Evolutionary conservation across 2,888 invertebrate genomes (phyloP), one percentile per base, ranked within the genome.

Genomic region (Pseudococcus jackbeardsleyi): DNA sequence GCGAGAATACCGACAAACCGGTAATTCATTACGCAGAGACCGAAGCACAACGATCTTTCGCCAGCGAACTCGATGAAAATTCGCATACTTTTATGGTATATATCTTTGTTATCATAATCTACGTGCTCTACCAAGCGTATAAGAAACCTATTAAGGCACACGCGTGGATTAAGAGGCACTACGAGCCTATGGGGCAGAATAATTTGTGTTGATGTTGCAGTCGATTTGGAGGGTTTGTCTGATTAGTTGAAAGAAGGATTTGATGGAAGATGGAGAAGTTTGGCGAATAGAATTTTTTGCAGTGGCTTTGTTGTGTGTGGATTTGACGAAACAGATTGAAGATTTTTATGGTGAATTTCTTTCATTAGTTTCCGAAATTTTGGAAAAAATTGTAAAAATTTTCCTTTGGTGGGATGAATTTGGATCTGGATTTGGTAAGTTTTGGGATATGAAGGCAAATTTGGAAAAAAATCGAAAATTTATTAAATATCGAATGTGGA

Each of bases 1-100:
- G 72, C 72, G 72, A 72, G 72, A 72, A 72, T 15, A 19, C 26
- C 72, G 33, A 33, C 72, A 72, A 72, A 72, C 72, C 72, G 72
- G 72, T 72, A 72, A 72, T 72, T 72, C 72, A 72, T 72, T 64
- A 64, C 9, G 9, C 11, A 9, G 59, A n/a, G n/a, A 59, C 22
- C 64, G 22, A 64, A 64, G 64, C 54, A 11, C 22, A 9, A 9
- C 22, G 64, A 64, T 64, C 64, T 64, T 64, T 19, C 64, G n/a
- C n/a, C 22, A 11, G 22, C 9, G 7, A 9, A 64, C 64, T 64
- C 22, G 64, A 64, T 64, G 64, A 22, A 64, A 64, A 64, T 64
- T 64, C 64, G 22, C 64, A 64, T 64, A 64, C 59, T 17, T 42
- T 42, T 42, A 42, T 42, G 4, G 64, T 64, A 64, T 64, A 64